Evolutionary conservation across 2,797 vertebrate genomes (phyloP), one percentile per base, ranked within the genome.

Genomic region (Falco rusticolus): DNA sequence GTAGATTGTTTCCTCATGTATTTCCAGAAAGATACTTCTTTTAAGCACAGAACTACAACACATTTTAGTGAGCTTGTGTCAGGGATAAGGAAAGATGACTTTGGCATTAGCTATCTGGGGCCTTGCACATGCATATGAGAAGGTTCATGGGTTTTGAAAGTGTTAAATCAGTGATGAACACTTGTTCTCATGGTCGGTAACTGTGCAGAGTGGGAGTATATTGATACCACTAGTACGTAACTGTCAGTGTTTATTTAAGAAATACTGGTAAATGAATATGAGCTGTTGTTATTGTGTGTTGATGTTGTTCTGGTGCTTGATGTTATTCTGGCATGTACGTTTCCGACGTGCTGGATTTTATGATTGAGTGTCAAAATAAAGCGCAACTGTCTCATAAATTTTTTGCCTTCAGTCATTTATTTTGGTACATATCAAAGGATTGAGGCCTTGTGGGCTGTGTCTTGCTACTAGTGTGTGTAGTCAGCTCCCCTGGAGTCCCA

Each of bases 211-310:
- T 86, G 50, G 84, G 71, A 80, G 68, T 92, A 26, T 70, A 70
- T 47, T 89, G 74, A 41, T 20, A 82, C 19, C 31, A 77, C 51
- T 48, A 66, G 43, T 45, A 64, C 25, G 45, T 51, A 69, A 54
- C 51, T 89, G 53, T 83, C 78, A n/a, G 37, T 78, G 31, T 64
- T 92, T 93, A 56, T 79, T 94, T 83, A 92, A 84, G 76, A 65
- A 90, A 82, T 48, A 59, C 21, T 31, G 51, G 70, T 50, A 76
- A 93, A 72, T 48, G 17, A 63, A 81, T 51, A 80, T 37, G 14
- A 77, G n/a, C 50, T 82, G 26, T 37, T 80, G 18, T 26, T 57
- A 39, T 28, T 79, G 10, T 57, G 17, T 69, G 17, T 57, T 81
- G 26, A 63, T 87, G 13, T 93, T 86, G 59, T 83, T 79, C 28